phyloP scores from a whole-genome alignment of 2,113 vertebrate genomes.

The Erpornis zantholeuca region DNA sequence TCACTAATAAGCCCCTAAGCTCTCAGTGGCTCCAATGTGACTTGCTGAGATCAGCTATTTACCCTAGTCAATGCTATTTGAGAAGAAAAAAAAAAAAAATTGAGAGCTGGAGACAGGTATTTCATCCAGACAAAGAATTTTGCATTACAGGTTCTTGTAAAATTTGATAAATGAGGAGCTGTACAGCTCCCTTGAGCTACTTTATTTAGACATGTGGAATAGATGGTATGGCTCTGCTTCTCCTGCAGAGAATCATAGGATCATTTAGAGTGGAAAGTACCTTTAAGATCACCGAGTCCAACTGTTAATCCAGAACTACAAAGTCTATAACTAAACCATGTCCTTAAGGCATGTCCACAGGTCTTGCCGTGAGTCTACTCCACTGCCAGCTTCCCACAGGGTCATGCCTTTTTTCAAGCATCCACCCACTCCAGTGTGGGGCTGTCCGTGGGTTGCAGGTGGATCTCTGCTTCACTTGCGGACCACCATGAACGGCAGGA shows the following conservation, averaged over 20 bases:
- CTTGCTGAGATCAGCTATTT: not conserved
- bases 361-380: not conserved
- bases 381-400: not conserved
- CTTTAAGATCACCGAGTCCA: not conserved
- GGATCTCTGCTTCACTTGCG: not conserved
- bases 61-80: not conserved
- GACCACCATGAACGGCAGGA: not conserved
- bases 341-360: not conserved
- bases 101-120: not conserved
- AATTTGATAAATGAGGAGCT: slow-evolving; percentile 24
- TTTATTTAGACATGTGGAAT: not conserved
- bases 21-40: not conserved
- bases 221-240: not conserved
- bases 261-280: not conserved
- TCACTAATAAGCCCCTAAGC: not conserved
- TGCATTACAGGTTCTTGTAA: slow-evolving; percentile 18
- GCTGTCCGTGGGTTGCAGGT: not conserved
- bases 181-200: not conserved
- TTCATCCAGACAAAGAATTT: slow-evolving; percentile 22
- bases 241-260: not conserved
- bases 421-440: not conserved
- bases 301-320: not conserved
- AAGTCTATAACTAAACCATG: not conserved
- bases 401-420: not conserved
- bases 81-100: not conserved